A percentile compares a stretch with the other conserved stretches of the same genome.
Evolutionary conservation across 2,797 vertebrate species (phyloP).

Genomic region (Delichon dasypus): DNA sequence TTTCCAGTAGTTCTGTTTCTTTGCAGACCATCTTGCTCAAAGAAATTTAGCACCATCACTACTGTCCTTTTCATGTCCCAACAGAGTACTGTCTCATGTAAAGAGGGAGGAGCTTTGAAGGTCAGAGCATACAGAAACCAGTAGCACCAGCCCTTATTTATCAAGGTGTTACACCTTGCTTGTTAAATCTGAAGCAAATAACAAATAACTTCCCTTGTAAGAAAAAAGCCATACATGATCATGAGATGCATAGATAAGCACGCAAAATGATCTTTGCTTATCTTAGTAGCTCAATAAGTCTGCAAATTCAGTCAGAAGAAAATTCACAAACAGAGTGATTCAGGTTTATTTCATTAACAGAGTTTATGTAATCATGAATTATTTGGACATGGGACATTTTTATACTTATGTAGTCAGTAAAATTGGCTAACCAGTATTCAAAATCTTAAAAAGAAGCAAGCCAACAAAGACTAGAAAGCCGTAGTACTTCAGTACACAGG

Average conservation of each 20-base stretch:
- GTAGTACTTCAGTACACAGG: not conserved
- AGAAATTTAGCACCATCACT: not conserved
- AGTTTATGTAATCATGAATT: not conserved
- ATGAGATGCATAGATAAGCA: not conserved
- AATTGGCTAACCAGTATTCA: not conserved
- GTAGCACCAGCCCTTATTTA: not conserved
- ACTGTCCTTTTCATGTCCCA: not conserved
- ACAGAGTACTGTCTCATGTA: not conserved
- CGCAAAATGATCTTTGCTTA: not conserved
- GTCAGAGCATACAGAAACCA: not conserved
- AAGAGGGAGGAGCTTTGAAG: not conserved
- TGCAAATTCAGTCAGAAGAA: not conserved
- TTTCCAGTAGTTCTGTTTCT: not conserved
- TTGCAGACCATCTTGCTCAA: not conserved
- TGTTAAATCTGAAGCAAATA: not conserved
- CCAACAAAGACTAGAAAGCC: not conserved
- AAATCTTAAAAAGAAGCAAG: constrained; percentile 5
- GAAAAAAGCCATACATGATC: not conserved
- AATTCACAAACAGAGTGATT: not conserved
- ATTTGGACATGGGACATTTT: not conserved
- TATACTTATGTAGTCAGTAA: not conserved
- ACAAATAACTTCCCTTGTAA: not conserved
- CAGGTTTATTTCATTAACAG: not conserved
- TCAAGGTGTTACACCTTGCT: not conserved
- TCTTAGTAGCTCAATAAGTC: not conserved